These are phyloP conservation scores for Pristionchus arcanus DNA, from an alignment of 2,888 invertebrate genomes.

Conservation along the genomic window DNA sequence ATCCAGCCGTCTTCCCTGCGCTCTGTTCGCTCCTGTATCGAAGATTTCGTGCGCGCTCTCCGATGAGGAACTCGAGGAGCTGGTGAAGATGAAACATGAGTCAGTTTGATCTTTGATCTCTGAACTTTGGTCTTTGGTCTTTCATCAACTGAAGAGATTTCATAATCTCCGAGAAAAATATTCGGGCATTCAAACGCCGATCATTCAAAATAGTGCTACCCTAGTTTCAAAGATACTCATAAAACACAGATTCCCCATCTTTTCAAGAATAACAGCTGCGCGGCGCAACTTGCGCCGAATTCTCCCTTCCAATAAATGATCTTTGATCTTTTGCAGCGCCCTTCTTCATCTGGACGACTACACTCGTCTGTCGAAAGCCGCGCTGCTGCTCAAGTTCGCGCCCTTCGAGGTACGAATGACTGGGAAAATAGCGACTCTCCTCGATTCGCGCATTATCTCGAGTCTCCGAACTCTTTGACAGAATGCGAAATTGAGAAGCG, in stretches of 20 bases:
- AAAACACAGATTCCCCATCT: no score
- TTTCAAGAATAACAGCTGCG: no score
- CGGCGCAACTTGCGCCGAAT: no score
- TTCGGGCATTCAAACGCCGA: no score
- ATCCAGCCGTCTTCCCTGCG: constrained; percentile 40
- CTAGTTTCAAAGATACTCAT: not conserved
- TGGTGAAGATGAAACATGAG: constrained; percentile 53
- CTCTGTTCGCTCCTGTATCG: not conserved
- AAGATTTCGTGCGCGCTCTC: not conserved
- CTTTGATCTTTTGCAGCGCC: not conserved
- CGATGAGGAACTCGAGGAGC: constrained; percentile 47
- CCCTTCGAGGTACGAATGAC: not conserved
- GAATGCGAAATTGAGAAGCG: no score
- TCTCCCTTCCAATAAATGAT: no score
- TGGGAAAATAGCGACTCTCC: not conserved
- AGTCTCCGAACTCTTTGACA: no score
- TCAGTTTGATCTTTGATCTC: not conserved
- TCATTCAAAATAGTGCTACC: not conserved
- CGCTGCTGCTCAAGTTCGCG: constrained; percentile 27
- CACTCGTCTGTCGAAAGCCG: not conserved
- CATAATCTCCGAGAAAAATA: no score
- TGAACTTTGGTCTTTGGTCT: no score
- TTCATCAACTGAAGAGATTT: no score
- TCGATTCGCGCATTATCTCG: no score
- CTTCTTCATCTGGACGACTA: constrained; percentile 47